phyloP scores from a whole-genome alignment of 1,140 invertebrate genomes.

The Prorops nasuta region DNA sequence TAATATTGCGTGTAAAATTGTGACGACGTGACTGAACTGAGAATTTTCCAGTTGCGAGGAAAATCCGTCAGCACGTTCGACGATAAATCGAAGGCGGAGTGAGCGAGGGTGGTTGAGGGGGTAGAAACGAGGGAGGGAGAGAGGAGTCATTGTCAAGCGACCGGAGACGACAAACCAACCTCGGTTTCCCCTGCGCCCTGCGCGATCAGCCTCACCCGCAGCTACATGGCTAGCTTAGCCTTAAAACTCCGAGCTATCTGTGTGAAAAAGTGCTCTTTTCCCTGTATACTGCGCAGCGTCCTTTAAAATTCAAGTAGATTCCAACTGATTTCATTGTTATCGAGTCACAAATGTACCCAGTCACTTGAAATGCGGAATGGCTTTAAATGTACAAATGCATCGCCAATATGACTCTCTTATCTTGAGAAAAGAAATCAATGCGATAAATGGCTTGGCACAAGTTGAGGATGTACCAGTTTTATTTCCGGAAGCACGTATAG shows the following conservation, averaged over 20 bases:
- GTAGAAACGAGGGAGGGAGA: no score
- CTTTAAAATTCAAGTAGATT: conserved; percentile 6
- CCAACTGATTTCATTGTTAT: conserved; percentile 4
- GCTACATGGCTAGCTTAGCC: conserved; percentile 2
- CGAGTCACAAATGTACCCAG: background rate
- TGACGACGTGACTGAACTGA: background rate
- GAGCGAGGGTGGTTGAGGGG: background rate
- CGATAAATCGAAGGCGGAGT: background rate
- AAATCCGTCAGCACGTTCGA: background rate
- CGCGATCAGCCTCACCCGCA: background rate
- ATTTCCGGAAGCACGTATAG: no score
- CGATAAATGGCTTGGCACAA: no score
- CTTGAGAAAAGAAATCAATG: no score
- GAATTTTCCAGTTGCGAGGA: background rate
- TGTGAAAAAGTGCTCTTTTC: background rate
- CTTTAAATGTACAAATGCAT: background rate
- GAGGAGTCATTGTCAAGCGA: no score
- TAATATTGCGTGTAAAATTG: background rate
- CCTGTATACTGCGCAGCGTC: background rate
- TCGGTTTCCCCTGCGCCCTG: background rate
- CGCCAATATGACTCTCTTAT: no score
- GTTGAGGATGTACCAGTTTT: no score
- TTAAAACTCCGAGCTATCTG: conserved; percentile 13
- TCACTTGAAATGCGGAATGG: background rate
- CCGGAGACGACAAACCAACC: background rate